These are phyloP conservation scores for Melinopterus prodromus DNA, from an alignment of 2,888 invertebrate genomes.

Conservation along the genomic window DNA sequence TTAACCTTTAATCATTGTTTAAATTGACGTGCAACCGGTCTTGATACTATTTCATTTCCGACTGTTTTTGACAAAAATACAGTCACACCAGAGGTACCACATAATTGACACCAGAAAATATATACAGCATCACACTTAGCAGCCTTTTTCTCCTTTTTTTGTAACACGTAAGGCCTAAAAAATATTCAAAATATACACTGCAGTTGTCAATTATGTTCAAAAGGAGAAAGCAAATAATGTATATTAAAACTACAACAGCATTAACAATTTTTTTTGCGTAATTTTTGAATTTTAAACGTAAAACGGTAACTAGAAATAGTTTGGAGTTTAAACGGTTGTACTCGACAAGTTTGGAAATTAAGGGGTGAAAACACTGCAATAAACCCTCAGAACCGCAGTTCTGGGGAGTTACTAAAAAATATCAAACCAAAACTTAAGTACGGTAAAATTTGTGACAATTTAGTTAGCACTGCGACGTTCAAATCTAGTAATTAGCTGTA, in stretches of 20 bases:
- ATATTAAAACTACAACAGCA: neutral
- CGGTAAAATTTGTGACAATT: too few species aligned
- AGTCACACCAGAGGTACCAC: neutral
- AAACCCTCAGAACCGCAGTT: too few species aligned
- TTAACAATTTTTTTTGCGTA: neutral
- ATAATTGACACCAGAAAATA: constrained; percentile 4
- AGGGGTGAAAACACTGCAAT: too few species aligned
- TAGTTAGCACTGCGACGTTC: too few species aligned
- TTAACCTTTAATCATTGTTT: neutral
- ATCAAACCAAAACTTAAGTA: too few species aligned
- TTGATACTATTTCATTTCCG: neutral
- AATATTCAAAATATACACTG: neutral
- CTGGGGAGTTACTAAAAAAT: too few species aligned
- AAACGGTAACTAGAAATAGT: neutral
- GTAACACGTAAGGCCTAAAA: neutral
- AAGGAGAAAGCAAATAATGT: constrained; percentile 13
- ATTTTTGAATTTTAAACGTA: neutral
- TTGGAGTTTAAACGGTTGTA: neutral
- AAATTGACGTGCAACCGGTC: neutral
- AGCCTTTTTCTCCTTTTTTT: neutral
- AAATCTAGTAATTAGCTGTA: too few species aligned
- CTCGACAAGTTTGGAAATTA: too few species aligned
- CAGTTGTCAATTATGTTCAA: neutral
- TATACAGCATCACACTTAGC: neutral
- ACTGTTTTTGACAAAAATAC: neutral